Evolutionary conservation across 1,140 invertebrate species (phyloP).

Genomic region (Achroia grisella): DNA sequence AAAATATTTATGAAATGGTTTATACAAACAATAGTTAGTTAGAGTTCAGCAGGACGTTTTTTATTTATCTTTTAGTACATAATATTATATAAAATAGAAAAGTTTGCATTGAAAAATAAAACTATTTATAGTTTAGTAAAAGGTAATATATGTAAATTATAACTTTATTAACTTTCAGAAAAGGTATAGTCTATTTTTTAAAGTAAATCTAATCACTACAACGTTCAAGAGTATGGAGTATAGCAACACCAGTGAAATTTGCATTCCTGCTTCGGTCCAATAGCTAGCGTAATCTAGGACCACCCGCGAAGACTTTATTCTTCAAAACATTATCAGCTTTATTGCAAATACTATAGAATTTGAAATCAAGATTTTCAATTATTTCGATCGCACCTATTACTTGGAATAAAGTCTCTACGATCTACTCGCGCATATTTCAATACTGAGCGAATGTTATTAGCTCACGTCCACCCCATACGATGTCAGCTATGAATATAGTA

Average conservation of each 20-base stretch:
- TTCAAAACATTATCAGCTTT: constrained; percentile 55
- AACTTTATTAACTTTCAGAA: too few species aligned
- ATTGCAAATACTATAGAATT: constrained; percentile 43
- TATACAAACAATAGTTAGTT: too few species aligned
- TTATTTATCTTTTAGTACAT: too few species aligned
- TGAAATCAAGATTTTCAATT: constrained; percentile 25
- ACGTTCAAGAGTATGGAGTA: constrained; percentile 29
- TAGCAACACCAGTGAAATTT: constrained; percentile 57
- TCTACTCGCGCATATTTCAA: constrained; percentile 31
- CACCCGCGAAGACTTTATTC: constrained; percentile 54
- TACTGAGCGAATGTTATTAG: constrained; percentile 28
- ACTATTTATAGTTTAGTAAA: too few species aligned
- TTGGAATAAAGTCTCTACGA: constrained; percentile 36
- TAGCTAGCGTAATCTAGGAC: constrained; percentile 51
- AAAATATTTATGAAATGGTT: too few species aligned
- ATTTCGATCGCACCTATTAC: constrained; percentile 19
- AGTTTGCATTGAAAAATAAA: too few species aligned
- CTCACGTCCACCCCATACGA: constrained; percentile 7
- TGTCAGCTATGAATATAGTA: constrained; percentile 7
- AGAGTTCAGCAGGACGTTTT: too few species aligned
- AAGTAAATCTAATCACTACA: constrained; percentile 15
- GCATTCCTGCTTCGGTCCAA: constrained; percentile 59
- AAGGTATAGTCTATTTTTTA: neutral
- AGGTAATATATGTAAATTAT: too few species aligned
- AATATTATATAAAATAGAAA: too few species aligned